Evolutionary conservation across 1,140 invertebrate genomes (phyloP), one percentile per base, ranked within the genome.

Genomic region (Drosophila pallidifrons): DNA sequence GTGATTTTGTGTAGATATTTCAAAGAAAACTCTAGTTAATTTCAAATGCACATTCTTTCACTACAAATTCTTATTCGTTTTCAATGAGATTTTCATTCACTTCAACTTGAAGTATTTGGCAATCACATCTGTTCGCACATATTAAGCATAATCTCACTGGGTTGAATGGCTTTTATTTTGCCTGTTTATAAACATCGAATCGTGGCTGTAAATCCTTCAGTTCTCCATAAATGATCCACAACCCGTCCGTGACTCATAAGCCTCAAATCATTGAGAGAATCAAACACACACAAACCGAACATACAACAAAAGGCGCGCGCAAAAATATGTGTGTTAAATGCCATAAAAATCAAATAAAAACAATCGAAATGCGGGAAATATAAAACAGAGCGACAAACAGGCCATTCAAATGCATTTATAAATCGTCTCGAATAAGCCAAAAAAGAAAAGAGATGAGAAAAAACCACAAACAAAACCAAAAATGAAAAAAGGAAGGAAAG

Each of bases 301-400:
- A 59, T 13, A 35, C 67, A 77, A 66, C 35, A 87, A 75, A 76
- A 72, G 59, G 59, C 52, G 54, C 35, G 59, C 38, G 35, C 51
- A 71, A 70, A 66, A 74, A 73, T 72, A 74, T 75, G 72, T 59
- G 65, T 80, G 79, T 55, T 11, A 87, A 87, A 82, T 74, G 71
- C 69, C 80, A 87, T 87, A 87, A 87, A 87, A 82, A 74, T 32
- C 61, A 47, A 75, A 87, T 87, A 82, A 87, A 82, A 71, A 52
- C 49, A 69, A 85, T 85, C 35, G 52, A 86, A 71, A 88, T 82
- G 82, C 73, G 77, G 80, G 73, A 80, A 58, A 74, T 69, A 86
- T 79, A 88, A 79, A 79, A 51, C 54, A 59, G 11, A 73, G 66
- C 66, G 55, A 46, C 63, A 82, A 82, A 47, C 71, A 51, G 52